phyloP scores from a whole-genome alignment of 2,797 vertebrate genomes.

The Peromyscus aztecus region DNA sequence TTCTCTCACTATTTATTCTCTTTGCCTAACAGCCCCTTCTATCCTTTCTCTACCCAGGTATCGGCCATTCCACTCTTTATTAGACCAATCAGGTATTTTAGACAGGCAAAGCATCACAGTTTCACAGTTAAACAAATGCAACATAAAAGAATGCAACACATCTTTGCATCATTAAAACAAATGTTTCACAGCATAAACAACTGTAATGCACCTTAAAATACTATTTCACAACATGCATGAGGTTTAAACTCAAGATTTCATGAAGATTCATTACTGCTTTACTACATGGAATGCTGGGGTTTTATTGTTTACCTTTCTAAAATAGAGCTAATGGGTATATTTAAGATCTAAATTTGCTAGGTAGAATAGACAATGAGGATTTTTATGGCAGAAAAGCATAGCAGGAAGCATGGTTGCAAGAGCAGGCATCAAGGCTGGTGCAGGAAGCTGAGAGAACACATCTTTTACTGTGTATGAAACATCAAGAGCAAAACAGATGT shows the following conservation, averaged over 20 bases:
- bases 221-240: not conserved
- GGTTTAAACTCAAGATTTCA: not conserved
- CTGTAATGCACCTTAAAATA: too few relatives aligned
- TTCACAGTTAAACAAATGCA: too few relatives aligned
- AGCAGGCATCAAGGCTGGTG: not conserved
- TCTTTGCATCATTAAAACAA: too few relatives aligned
- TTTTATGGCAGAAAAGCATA: not conserved
- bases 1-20: too few relatives aligned
- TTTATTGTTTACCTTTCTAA: too few relatives aligned
- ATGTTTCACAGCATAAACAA: too few relatives aligned
- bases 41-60: too few relatives aligned
- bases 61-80: too few relatives aligned
- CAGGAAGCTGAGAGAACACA: not conserved
- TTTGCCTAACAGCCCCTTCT: too few relatives aligned
- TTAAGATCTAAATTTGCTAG: not conserved
- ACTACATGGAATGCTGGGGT: accelerated
- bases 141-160: too few relatives aligned
- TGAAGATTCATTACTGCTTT: not conserved
- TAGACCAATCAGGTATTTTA: too few relatives aligned
- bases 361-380: not conserved
- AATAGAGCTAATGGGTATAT: accelerated
- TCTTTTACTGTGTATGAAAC: not conserved
- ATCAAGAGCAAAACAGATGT: not conserved
- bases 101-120: too few relatives aligned
- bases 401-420: not conserved